Evolutionary conservation across 2,113 vertebrate genomes (phyloP).

Genomic region (Lophura nycthemera): DNA sequence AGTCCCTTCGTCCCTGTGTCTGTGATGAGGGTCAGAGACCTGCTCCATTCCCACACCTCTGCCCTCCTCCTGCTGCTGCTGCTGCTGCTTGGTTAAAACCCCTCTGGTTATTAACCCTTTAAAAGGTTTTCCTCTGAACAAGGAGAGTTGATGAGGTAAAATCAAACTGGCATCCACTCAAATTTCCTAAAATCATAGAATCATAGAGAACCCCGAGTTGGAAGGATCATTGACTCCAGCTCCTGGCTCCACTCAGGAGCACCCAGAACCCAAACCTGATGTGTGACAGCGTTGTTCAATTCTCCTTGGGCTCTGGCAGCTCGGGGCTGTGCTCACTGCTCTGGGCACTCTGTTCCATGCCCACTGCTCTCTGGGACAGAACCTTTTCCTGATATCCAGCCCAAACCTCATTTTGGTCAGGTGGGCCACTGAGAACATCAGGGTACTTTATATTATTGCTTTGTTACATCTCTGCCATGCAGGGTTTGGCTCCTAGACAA

Average conservation of each 20-base stretch:
- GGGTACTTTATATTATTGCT: background rate
- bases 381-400: no score
- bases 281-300: no score
- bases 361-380: no score
- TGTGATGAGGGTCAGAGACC: background rate
- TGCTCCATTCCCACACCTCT: slow-evolving; percentile 12
- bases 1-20: background rate
- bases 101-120: slow-evolving; percentile 39
- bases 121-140: background rate
- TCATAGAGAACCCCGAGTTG: no score
- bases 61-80: background rate
- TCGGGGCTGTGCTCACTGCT: no score
- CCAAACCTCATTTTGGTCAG: no score
- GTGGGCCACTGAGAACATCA: background rate
- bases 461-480: background rate
- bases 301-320: no score
- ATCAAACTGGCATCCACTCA: background rate
- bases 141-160: background rate
- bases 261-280: no score
- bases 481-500: background rate
- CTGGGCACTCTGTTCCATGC: no score
- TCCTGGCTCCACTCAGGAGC: no score
- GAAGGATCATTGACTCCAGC: no score
- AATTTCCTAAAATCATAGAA: background rate
- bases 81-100: background rate